These are phyloP conservation scores for Enteromius unitaeniatus DNA, from an alignment of 2,797 vertebrate genomes.

Conservation along the genomic window DNA sequence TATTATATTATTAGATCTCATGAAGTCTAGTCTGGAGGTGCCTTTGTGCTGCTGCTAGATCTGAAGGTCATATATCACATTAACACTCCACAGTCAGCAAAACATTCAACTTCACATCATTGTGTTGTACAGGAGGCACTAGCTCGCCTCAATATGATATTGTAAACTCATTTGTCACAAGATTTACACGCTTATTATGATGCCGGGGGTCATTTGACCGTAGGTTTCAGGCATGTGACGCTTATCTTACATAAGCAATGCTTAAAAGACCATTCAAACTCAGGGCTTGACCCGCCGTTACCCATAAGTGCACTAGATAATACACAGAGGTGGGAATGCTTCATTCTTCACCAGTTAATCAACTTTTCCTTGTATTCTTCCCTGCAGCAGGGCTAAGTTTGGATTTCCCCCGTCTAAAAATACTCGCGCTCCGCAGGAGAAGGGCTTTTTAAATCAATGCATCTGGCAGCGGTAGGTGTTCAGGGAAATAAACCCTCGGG, in stretches of 20 bases:
- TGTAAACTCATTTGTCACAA: conserved; percentile 32
- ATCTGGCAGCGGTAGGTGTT: conserved; percentile 38
- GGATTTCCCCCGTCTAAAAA: conserved; percentile 74
- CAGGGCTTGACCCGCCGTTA: neutral
- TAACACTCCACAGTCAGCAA: neutral
- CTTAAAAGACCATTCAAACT: neutral
- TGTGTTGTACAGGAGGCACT: neutral
- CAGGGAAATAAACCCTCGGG: neutral
- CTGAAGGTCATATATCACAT: too few species aligned
- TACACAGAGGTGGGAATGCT: conserved; percentile 28
- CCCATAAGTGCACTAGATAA: conserved; percentile 6
- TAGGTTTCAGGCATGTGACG: conserved; percentile 16
- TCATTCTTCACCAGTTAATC: conserved; percentile 3
- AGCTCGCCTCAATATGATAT: neutral
- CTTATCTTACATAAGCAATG: conserved; percentile 8
- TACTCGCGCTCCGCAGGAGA: conserved; percentile 66
- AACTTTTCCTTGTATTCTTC: conserved; percentile 67
- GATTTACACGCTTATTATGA: conserved; percentile 12
- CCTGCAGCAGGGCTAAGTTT: conserved; percentile 59
- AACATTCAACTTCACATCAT: neutral
- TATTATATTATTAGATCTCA: too few species aligned
- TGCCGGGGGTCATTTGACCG: conserved; percentile 15
- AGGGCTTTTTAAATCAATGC: conserved; percentile 67
- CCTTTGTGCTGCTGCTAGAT: neutral
- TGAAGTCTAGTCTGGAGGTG: neutral